Evolutionary conservation across 2,797 vertebrate genomes (phyloP).

Genomic region (Hephaestus fuliginosus): DNA sequence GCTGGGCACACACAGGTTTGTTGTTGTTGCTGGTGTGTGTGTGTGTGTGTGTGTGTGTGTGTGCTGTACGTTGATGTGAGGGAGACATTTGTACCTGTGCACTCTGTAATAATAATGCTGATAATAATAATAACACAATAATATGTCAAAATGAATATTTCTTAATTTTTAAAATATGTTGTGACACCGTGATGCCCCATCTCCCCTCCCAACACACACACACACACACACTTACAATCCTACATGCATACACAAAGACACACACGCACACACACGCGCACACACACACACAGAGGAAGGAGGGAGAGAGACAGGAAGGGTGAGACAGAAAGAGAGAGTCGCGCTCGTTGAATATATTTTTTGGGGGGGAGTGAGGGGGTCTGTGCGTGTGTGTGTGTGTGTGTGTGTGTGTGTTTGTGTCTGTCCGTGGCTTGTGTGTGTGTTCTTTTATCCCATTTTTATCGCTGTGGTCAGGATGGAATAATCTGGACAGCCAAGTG

Average conservation of each 20-base stretch:
- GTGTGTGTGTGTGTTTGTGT: background rate
- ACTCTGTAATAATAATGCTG: slow-evolving; percentile 16
- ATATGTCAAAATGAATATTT: background rate
- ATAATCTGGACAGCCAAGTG: slow-evolving; percentile 43
- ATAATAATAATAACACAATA: background rate
- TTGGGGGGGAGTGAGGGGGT: background rate
- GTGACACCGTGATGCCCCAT: background rate
- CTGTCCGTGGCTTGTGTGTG: background rate
- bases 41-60: slow-evolving; percentile 13
- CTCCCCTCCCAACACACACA: background rate
- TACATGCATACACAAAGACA: background rate
- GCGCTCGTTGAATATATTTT: slow-evolving; percentile 37
- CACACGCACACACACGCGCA: background rate
- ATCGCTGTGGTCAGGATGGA: slow-evolving; percentile 48
- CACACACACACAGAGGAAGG: background rate
- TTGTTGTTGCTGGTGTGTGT: slow-evolving; percentile 1
- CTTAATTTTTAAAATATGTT: slow-evolving; percentile 18
- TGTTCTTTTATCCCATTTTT: slow-evolving; percentile 30
- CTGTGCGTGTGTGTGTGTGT: background rate
- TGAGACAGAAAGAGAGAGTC: slow-evolving; percentile 29
- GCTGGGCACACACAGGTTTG: slow-evolving; percentile 48
- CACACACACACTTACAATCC: background rate
- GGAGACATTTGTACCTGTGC: slow-evolving; percentile 35
- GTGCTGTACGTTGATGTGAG: background rate
- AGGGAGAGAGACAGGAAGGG: background rate